Conservation (phyloP, 2,113 vertebrate species). For the Silurus asotus region DNA sequence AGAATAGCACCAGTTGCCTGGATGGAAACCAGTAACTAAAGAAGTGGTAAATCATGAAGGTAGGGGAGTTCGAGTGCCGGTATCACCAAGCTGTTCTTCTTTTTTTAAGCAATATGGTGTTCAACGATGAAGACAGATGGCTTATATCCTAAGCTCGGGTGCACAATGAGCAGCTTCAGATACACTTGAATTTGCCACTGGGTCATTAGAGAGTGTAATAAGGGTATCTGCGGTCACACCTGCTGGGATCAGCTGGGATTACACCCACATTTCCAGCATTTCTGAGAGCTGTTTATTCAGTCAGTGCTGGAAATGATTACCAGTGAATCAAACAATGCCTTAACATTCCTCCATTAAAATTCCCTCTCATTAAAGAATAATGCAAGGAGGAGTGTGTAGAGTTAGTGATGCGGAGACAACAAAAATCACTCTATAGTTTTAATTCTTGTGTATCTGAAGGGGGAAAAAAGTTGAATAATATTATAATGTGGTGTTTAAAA, state of each 20-base stretch:
- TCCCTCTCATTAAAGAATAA: neutral
- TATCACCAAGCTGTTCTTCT: neutral
- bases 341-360: neutral
- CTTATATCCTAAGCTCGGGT: neutral
- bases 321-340: neutral
- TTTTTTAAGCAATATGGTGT: neutral
- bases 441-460: neutral
- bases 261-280: neutral
- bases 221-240: neutral
- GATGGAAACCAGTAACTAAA: too few species aligned
- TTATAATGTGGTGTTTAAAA: too few species aligned
- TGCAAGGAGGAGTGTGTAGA: neutral
- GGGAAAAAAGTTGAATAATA: neutral
- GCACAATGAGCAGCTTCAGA: neutral
- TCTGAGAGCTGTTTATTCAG: neutral
- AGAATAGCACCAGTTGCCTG: too few species aligned
- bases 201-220: slow-evolving; percentile 16
- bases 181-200: neutral
- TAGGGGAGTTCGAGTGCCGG: too few species aligned
- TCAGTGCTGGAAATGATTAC: neutral
- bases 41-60: too few species aligned
- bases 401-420: neutral
- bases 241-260: neutral
- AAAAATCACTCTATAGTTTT: neutral
- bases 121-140: slow-evolving; percentile 8